Percentiles rank a stretch among this genome's conserved stretches.
phyloP scores from a whole-genome alignment of 2,888 invertebrate genomes.

The Deilephila porcellus region DNA sequence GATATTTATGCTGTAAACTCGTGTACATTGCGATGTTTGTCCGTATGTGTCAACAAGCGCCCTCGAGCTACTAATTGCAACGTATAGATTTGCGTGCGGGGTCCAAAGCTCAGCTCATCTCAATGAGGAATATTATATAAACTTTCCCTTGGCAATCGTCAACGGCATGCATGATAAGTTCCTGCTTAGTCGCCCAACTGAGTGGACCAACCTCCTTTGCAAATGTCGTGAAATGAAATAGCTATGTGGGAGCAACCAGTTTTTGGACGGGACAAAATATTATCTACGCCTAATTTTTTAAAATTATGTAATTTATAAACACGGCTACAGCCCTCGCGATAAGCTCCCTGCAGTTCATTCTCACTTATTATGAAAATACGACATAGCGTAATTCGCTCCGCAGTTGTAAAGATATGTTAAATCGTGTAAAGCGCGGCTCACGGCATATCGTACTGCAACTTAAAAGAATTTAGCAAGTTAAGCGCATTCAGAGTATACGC shows the following conservation, averaged over 20 bases:
- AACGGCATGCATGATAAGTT: constrained; percentile 11
- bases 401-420: not conserved
- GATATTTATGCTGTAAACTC: not conserved
- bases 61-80: not conserved
- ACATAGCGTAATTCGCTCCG: constrained; percentile 3
- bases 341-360: not conserved
- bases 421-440: not conserved
- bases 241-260: not conserved
- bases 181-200: not conserved
- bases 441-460: not conserved
- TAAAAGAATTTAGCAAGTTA: constrained; percentile 27
- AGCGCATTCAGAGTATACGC: constrained; percentile 12
- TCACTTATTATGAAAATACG: not conserved
- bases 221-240: constrained; percentile 7
- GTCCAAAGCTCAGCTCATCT: not conserved
- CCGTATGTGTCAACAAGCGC: not conserved
- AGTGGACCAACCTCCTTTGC: not conserved
- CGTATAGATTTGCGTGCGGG: not conserved
- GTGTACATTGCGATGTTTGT: not conserved
- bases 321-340: not conserved
- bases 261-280: not conserved
- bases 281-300: not conserved
- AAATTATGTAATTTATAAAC: not conserved
- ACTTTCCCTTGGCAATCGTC: constrained; percentile 8
- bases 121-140: constrained; percentile 10